A percentile compares a stretch with the other conserved stretches of the same genome.
phyloP scores from a whole-genome alignment of 2,888 invertebrate species.

The Nematopogon swammerdamellus region DNA sequence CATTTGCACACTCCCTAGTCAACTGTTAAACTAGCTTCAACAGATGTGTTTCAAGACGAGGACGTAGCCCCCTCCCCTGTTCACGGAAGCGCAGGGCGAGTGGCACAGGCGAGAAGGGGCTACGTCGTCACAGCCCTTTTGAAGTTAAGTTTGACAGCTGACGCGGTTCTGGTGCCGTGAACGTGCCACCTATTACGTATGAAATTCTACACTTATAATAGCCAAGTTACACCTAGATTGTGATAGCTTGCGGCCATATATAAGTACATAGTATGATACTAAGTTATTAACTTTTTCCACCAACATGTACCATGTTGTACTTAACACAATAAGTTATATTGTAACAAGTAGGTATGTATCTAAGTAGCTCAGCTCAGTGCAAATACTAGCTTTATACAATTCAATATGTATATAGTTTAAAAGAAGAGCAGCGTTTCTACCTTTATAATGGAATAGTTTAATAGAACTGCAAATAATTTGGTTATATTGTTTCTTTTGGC shows the following conservation, averaged over 20 bases:
- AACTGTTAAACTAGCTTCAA: too few relatives aligned
- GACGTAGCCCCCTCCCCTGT: too few relatives aligned
- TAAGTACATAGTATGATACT: conserved; percentile 1
- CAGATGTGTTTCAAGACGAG: too few relatives aligned
- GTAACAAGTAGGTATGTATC: neutral
- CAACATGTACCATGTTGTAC: neutral
- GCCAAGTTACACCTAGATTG: conserved; percentile 11
- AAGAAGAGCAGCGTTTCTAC: conserved; percentile 41
- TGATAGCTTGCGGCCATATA: conserved; percentile 45
- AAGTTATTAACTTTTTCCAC: neutral
- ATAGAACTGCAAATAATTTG: neutral
- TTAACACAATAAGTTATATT: neutral
- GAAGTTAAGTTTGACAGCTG: too few relatives aligned
- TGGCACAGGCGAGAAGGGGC: too few relatives aligned
- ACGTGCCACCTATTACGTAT: too few relatives aligned
- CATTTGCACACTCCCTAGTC: too few relatives aligned
- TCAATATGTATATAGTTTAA: neutral
- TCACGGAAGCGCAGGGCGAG: too few relatives aligned
- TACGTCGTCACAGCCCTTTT: too few relatives aligned
- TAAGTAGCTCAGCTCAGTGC: neutral
- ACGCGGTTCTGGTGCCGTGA: too few relatives aligned
- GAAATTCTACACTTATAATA: too few relatives aligned
- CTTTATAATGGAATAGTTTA: conserved; percentile 11
- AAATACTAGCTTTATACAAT: conserved; percentile 23
- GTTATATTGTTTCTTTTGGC: too few relatives aligned